These are phyloP conservation scores for Micromussa lordhowensis DNA, from an alignment of 92 coral and sea anemone genomes.

Conservation along the genomic window DNA sequence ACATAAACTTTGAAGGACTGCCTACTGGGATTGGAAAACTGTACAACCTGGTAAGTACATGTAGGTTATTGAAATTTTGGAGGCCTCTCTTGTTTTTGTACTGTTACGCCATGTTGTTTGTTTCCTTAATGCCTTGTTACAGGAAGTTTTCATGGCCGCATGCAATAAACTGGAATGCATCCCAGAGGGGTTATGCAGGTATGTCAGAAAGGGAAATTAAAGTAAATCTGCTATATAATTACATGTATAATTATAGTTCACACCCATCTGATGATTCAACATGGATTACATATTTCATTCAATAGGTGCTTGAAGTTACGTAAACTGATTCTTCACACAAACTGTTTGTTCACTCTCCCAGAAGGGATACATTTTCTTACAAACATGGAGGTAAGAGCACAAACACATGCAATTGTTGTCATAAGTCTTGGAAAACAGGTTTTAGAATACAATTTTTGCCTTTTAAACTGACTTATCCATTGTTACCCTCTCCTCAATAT, in stretches of 20 bases:
- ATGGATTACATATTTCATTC: neutral
- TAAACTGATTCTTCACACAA: constrained; percentile 92
- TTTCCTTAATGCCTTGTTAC: neutral
- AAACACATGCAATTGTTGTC: no score
- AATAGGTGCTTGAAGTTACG: constrained; percentile 89
- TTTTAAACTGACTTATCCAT: no score
- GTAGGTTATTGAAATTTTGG: neutral
- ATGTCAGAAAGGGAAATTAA: neutral
- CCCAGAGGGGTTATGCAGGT: constrained; percentile 99
- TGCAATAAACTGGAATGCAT: constrained; percentile 96
- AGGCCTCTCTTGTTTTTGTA: neutral
- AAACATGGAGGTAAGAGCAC: constrained; percentile 74
- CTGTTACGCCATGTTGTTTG: neutral
- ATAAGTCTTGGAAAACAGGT: neutral
- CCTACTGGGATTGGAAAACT: constrained; percentile 98
- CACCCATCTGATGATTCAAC: neutral
- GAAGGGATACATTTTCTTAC: constrained; percentile 97
- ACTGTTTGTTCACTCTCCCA: constrained; percentile 93
- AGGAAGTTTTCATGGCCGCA: constrained; percentile 98
- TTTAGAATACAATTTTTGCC: no score
- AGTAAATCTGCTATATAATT: neutral
- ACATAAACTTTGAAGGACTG: constrained; percentile 96
- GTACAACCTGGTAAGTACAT: constrained; percentile 90
- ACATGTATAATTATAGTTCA: no score
- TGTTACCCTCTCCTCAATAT: no score